phyloP scores from a whole-genome alignment of 2,888 invertebrate genomes.

The Lypha dubia region DNA sequence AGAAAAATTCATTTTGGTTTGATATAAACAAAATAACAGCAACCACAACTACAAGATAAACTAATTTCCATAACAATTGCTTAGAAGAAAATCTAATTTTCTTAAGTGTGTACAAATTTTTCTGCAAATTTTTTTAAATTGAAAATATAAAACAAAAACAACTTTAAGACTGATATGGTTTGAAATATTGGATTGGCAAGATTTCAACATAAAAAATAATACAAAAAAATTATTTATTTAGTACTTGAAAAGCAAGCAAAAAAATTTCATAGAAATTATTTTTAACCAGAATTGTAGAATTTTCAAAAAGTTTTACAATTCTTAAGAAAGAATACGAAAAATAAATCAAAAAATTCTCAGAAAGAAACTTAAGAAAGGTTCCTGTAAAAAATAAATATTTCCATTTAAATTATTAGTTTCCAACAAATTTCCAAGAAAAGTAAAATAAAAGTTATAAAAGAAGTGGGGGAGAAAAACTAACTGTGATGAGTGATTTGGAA shows the following conservation, averaged over 20 bases:
- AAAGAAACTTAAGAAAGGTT: constrained; percentile 58
- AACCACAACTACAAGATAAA: constrained; percentile 34
- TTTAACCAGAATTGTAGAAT: constrained; percentile 64
- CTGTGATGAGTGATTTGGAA: constrained; percentile 72
- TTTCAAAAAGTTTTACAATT: constrained; percentile 67
- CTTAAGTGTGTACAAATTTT: constrained; percentile 69
- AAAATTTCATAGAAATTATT: constrained; percentile 59
- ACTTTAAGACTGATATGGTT: constrained; percentile 70
- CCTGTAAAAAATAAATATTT: constrained; percentile 52
- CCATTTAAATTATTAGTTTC: constrained; percentile 43
- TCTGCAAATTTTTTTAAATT: constrained; percentile 47
- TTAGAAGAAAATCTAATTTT: constrained; percentile 65
- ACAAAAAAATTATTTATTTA: constrained; percentile 9
- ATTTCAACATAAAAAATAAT: constrained; percentile 41
- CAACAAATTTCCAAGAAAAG: constrained; percentile 18
- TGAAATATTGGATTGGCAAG: constrained; percentile 58
- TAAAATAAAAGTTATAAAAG: constrained; percentile 15
- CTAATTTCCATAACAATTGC: constrained; percentile 34
- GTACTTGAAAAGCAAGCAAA: constrained; percentile 11
- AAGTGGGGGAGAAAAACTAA: constrained; percentile 26
- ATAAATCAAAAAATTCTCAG: not conserved
- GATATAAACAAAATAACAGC: constrained; percentile 39
- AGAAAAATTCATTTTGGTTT: constrained; percentile 39
- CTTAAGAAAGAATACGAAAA: constrained; percentile 16
- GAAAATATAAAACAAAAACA: constrained; percentile 22